Evolutionary conservation across 2,888 invertebrate genomes (phyloP).

Genomic region (Cephus sareptanus): DNA sequence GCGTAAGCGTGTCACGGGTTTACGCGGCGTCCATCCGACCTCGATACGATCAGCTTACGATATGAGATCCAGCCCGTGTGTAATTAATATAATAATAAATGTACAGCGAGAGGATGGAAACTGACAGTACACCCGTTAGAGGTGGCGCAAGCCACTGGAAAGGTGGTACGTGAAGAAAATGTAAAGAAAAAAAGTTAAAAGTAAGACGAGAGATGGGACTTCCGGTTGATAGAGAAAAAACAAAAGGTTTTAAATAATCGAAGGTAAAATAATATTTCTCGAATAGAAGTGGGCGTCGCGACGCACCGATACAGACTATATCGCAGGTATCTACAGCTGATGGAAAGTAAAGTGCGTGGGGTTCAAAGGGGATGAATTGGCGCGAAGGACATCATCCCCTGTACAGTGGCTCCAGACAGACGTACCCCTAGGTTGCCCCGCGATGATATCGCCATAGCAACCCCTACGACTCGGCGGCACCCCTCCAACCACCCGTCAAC

Average conservation of each 20-base stretch:
- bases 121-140: no score
- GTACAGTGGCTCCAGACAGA: conserved; percentile 56
- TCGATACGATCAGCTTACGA: conserved; percentile 33
- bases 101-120: no score
- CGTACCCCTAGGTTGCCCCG: conserved; percentile 47
- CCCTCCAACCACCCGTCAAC: conserved; percentile 24
- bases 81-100: no score
- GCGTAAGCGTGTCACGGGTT: not conserved
- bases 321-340: conserved; percentile 35
- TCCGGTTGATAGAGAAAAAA: no score
- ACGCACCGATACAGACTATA: no score
- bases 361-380: conserved; percentile 17
- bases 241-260: no score
- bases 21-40: conserved; percentile 52
- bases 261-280: no score
- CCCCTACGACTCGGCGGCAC: conserved; percentile 47
- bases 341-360: conserved; percentile 24
- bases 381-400: conserved; percentile 42
- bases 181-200: no score
- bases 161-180: no score
- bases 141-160: rapidly evolving
- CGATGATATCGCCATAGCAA: conserved; percentile 59
- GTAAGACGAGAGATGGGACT: no score
- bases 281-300: no score
- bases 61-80: no score